Base-by-base conservation (phyloP, 2,888 invertebrate species). In the Sphinx pinastri region DNA sequence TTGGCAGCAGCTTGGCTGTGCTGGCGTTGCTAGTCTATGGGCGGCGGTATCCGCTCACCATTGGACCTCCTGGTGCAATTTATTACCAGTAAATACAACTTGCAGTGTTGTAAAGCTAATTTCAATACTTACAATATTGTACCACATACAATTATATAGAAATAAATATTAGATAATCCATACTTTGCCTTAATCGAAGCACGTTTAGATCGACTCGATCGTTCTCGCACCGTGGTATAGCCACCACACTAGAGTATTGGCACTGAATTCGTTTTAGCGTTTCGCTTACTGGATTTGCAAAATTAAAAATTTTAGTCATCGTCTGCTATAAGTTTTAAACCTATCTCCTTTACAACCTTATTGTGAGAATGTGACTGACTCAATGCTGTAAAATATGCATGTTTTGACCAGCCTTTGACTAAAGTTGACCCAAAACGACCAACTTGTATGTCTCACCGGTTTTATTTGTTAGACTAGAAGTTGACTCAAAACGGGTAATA, bases 151-250 rank as follows among this genome's bases (percentile, higher is more conserved):
- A 11, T 49, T 47, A 63, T 49, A 19, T 58, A 12, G 8, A 25
- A 19, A 16, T 49, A 63, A 49, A 45, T 45, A 47, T 19, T 60
- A 63, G 47, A 47, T 47, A 63, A 47, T 49, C 49, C 63, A 63
- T 63, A 49, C 49, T 63, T 45, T 63, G 63, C 63, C 63, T 63
- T 63, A 49, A 63, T 63, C 60, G 60, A 47, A 63, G 63, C 63
- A 63, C 63, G 13, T 63, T 63, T 63, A 63, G 63, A 63, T 63
- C 47, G 19, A 49, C 49, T 63, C 19, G 63, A 49, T 63, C 63
- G n/a, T 49, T 67, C 54, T 59, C 16, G 70, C 70, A 70, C 70
- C 49, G 70, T 57, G 58, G 52, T 54, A 55, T 38, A 63, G 63
- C 54, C n/a, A 19, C 66, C 70, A 58, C 47, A 38, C 38, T 70